Base-by-base conservation (phyloP, 1,140 invertebrate species). In the Heliconius hewitsoni region DNA sequence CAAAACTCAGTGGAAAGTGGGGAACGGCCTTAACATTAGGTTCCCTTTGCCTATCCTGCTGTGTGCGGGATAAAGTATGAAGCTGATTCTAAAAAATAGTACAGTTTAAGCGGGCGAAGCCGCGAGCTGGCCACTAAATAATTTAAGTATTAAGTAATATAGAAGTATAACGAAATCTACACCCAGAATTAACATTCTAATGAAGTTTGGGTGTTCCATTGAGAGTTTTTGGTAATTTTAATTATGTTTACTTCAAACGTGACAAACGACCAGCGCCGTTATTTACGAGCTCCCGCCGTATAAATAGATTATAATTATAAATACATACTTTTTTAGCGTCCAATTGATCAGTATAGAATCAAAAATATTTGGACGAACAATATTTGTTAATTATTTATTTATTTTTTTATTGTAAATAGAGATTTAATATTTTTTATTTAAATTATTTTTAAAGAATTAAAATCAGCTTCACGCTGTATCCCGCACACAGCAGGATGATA, bases 311-410 rank as follows among this genome's bases (percentile, higher is more conserved):
- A 73, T 77, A 74, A 78, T 72, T 55, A 74, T 23, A 71, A 30
- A 9, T 19, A 77, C 75, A 78, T 81, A 84, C 80, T 85, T 87
- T 82, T 86, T 86, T 87, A 86, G 80, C 74, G 79, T 74, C 79
- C 80, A 30, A 84, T 83, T 84, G 80, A 86, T 84, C 23, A 16
- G 27, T 60, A 23, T 2, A 23, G n/a, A 60, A 60, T 60, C 8
- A 11, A 60, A 19, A 23, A 60, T 60, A 23, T 23, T 66, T 66
- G 27, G 1, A 30, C 13, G 30, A 11, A 16, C 23, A 3, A 30
- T 66, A 27, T 30, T 30, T 30, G 30, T 19, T 34, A 34, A 34
- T 3, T 34, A 34, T 42, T 42, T 42, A 42, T 46, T 3, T 46
- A 16, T 46, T 0, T 46, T 46, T 3, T 16, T 16, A 46, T 16